Evolutionary conservation across 2,888 invertebrate species (phyloP).

Genomic region (Eudemis profundana): DNA sequence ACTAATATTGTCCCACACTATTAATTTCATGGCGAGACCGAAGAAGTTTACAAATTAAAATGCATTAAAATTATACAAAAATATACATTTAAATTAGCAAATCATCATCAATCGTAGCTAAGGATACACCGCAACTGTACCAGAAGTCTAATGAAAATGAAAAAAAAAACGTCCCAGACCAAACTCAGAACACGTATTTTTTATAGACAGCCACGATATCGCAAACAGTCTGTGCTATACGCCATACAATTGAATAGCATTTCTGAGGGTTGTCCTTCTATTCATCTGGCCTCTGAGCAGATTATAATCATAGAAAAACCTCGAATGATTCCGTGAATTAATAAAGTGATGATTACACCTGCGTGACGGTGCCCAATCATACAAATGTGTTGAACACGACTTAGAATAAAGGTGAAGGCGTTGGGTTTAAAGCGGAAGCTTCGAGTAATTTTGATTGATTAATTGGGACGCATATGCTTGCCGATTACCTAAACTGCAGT

Average conservation of each 20-base stretch:
- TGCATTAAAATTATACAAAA: too few relatives aligned
- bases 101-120: too few relatives aligned
- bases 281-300: background rate
- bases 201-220: too few relatives aligned
- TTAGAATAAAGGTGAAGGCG: slow-evolving; percentile 24
- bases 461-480: background rate
- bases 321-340: slow-evolving; percentile 30
- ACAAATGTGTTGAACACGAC: slow-evolving; percentile 29
- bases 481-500: background rate
- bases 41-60: too few relatives aligned
- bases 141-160: too few relatives aligned
- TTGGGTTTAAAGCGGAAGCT: slow-evolving; percentile 21
- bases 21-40: too few relatives aligned
- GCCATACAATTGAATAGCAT: background rate
- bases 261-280: background rate
- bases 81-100: too few relatives aligned
- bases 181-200: too few relatives aligned
- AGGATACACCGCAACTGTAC: too few relatives aligned
- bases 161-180: too few relatives aligned
- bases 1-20: too few relatives aligned
- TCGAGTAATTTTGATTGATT: slow-evolving; percentile 16
- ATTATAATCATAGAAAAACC: slow-evolving; percentile 21
- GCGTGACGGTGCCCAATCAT: slow-evolving; percentile 31
- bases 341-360: slow-evolving; percentile 33
- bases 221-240: too few relatives aligned